phyloP scores from a whole-genome alignment of 2,888 invertebrate species.

The Drosophila demipolita region DNA sequence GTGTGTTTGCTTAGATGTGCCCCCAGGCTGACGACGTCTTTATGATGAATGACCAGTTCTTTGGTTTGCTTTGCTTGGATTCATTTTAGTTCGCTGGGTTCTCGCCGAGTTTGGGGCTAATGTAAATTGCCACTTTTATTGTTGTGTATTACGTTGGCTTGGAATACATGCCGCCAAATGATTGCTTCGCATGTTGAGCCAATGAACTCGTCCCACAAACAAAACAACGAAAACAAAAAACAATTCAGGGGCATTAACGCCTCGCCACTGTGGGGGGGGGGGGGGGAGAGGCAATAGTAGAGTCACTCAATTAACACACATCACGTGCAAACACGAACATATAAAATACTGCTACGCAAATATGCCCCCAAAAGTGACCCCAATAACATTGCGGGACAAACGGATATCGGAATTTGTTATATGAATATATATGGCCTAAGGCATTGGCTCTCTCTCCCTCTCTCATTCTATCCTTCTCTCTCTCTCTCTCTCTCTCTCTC shows the following conservation, averaged over 20 bases:
- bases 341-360: slow-evolving; percentile 2
- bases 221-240: slow-evolving; percentile 7
- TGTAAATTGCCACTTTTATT: slow-evolving; percentile 65
- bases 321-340: slow-evolving; percentile 39
- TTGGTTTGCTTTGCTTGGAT: slow-evolving; percentile 17
- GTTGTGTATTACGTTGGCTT: slow-evolving; percentile 26
- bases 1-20: slow-evolving; percentile 20
- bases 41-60: slow-evolving; percentile 47
- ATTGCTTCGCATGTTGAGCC: slow-evolving; percentile 74
- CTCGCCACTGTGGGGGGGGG: background rate
- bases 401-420: slow-evolving; percentile 38
- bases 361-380: slow-evolving; percentile 40
- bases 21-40: slow-evolving; percentile 25
- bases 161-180: slow-evolving; percentile 53
- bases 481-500: background rate
- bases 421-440: slow-evolving; percentile 23
- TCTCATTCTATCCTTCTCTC: background rate
- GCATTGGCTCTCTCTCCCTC: slow-evolving; percentile 3
- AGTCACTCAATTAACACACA: slow-evolving; percentile 56
- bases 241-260: slow-evolving; percentile 51
- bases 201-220: slow-evolving; percentile 59
- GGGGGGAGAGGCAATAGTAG: slow-evolving; percentile 1
- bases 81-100: slow-evolving; percentile 3
- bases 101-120: slow-evolving; percentile 44
- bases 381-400: slow-evolving; percentile 20